These are phyloP conservation scores for Epistrophe grossulariae DNA, from an alignment of 2,888 invertebrate species.

Conservation along the genomic window DNA sequence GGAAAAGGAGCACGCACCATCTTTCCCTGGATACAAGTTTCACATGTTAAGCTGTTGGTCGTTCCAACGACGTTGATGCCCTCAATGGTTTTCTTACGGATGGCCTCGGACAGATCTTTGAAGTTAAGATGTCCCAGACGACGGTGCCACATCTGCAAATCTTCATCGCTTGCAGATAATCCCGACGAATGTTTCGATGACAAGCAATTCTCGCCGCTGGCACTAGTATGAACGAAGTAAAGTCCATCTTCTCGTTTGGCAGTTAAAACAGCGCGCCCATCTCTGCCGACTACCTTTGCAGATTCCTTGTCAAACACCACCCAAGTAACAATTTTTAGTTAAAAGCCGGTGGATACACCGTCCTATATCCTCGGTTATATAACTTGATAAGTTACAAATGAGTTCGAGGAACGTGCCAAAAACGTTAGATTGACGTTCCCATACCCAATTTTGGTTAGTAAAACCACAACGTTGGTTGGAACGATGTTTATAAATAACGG, in stretches of 20 bases:
- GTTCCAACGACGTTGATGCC: not conserved
- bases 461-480: too few species aligned
- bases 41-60: too few species aligned
- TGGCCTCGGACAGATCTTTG: not conserved
- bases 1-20: constrained; percentile 14
- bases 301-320: not conserved
- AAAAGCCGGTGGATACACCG: too few species aligned
- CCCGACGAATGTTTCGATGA: not conserved
- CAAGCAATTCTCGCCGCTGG: not conserved
- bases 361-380: too few species aligned
- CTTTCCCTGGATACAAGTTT: not conserved
- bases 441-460: too few species aligned
- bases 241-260: not conserved
- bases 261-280: not conserved
- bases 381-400: too few species aligned
- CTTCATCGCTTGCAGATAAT: too few species aligned
- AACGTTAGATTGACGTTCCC: too few species aligned
- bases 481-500: too few species aligned
- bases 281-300: not conserved
- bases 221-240: not conserved
- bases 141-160: not conserved
- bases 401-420: too few species aligned
- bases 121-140: not conserved
- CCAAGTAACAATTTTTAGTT: too few species aligned
- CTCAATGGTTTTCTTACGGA: not conserved